A percentile compares a stretch with the other conserved stretches of the same genome.
Evolutionary conservation across 2,888 invertebrate species (phyloP).

Genomic region (Pollenia angustigena): DNA sequence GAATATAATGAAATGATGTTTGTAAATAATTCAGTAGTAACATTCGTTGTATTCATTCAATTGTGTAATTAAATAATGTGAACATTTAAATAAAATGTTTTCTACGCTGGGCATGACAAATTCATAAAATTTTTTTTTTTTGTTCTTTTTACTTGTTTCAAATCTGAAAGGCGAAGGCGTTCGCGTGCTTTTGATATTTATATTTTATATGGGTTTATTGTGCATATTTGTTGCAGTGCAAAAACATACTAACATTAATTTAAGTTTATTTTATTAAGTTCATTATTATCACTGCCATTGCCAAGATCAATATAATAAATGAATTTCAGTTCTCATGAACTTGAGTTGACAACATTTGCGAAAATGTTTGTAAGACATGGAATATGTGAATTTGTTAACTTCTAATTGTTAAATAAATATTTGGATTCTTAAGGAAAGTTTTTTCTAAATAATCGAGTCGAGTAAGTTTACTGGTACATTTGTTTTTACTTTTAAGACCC

Average conservation of each 20-base stretch:
- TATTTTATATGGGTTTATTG: conserved; percentile 45
- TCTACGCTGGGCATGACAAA: conserved; percentile 9
- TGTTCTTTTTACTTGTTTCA: neutral
- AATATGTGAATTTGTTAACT: neutral
- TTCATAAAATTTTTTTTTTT: neutral
- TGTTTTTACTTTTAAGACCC: too few relatives aligned
- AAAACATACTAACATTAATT: conserved; percentile 8
- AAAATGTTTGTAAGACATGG: neutral
- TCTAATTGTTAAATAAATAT: neutral
- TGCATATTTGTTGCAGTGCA: conserved; percentile 12
- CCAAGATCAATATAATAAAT: conserved; percentile 57
- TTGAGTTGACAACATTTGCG: neutral
- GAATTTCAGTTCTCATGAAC: neutral
- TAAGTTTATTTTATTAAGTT: conserved; percentile 31
- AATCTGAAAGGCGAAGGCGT: conserved; percentile 50
- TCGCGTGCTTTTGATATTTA: conserved; percentile 65
- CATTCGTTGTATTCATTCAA: neutral
- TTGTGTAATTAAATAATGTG: neutral
- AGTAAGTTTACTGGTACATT: too few relatives aligned
- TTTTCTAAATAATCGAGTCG: too few relatives aligned
- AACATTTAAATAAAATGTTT: neutral
- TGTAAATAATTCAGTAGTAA: neutral
- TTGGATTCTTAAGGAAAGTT: neutral
- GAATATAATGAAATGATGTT: too few relatives aligned
- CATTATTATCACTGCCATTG: conserved; percentile 51